A percentile compares a stretch with the other conserved stretches of the same genome.
phyloP scores from a whole-genome alignment of 1,140 invertebrate species.

The Drosophila melanica region DNA sequence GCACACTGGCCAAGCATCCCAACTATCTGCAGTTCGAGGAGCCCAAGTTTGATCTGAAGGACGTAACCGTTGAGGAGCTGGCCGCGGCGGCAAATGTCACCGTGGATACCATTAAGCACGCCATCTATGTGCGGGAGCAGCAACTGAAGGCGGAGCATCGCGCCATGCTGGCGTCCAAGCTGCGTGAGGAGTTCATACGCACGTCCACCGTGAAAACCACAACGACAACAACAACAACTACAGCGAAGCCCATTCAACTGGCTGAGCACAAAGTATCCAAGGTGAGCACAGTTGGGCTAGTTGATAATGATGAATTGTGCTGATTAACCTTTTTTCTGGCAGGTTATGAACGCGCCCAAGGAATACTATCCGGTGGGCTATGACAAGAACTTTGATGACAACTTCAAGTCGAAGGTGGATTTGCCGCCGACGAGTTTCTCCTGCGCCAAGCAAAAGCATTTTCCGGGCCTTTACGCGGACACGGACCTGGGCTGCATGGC shows the following conservation, averaged over 20 bases:
- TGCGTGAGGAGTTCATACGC: constrained; percentile 77
- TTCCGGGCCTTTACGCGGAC: constrained; percentile 94
- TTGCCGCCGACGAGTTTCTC: constrained; percentile 94
- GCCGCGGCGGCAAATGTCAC: constrained; percentile 89
- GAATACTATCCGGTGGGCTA: constrained; percentile 94
- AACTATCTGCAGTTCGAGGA: constrained; percentile 80
- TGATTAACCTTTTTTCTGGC: neutral
- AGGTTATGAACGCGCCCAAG: constrained; percentile 94
- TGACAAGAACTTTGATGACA: constrained; percentile 94
- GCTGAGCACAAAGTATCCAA: constrained; percentile 77
- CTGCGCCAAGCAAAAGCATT: constrained; percentile 95
- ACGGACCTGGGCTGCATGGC: constrained; percentile 97
- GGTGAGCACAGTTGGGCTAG: constrained; percentile 34
- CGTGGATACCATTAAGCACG: constrained; percentile 89
- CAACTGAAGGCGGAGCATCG: constrained; percentile 85
- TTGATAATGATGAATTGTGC: neutral
- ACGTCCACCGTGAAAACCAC: constrained; percentile 84
- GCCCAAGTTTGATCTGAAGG: constrained; percentile 84
- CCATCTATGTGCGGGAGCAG: constrained; percentile 88
- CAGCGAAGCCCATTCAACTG: constrained; percentile 42
- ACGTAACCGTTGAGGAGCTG: constrained; percentile 86
- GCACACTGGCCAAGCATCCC: constrained; percentile 57
- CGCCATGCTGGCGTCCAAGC: constrained; percentile 66
- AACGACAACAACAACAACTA: constrained; percentile 83
- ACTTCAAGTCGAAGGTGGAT: constrained; percentile 92